Conservation (phyloP, 1,140 invertebrate species). For the Achatina immaculata region DNA sequence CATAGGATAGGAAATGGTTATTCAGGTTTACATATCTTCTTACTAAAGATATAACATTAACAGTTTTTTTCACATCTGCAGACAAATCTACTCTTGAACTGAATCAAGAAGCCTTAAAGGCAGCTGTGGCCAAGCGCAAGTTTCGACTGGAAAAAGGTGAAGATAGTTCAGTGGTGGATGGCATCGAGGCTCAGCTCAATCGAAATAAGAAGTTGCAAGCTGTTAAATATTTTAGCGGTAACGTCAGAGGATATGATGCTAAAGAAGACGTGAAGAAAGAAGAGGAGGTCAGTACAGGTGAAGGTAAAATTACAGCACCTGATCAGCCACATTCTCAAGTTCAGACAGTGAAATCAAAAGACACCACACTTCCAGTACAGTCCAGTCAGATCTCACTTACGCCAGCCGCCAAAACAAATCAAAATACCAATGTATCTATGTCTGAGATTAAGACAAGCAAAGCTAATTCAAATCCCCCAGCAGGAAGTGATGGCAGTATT, state of each 20-base stretch:
- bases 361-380: too few relatives aligned
- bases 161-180: slow-evolving; percentile 54
- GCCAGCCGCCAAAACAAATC: not conserved
- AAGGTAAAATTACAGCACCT: not conserved
- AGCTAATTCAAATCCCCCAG: not conserved
- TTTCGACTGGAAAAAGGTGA: slow-evolving; percentile 48
- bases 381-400: not conserved
- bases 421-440: not conserved
- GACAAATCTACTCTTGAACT: slow-evolving; percentile 41
- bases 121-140: slow-evolving; percentile 59
- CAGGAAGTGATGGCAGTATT: not conserved
- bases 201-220: slow-evolving; percentile 66
- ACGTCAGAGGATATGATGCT: slow-evolving; percentile 30
- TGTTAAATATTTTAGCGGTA: slow-evolving; percentile 55
- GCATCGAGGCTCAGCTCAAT: slow-evolving; percentile 60
- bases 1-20: too few relatives aligned
- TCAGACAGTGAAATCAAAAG: not conserved
- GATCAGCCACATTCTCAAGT: not conserved
- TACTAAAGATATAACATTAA: too few relatives aligned
- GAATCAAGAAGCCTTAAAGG: slow-evolving; percentile 61
- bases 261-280: slow-evolving; percentile 17
- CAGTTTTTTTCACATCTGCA: not conserved
- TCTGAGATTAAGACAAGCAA: not conserved
- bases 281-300: not conserved
- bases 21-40: too few relatives aligned